Base-by-base conservation (phyloP, 2,888 invertebrate species). In the Mylabris sibirica region DNA sequence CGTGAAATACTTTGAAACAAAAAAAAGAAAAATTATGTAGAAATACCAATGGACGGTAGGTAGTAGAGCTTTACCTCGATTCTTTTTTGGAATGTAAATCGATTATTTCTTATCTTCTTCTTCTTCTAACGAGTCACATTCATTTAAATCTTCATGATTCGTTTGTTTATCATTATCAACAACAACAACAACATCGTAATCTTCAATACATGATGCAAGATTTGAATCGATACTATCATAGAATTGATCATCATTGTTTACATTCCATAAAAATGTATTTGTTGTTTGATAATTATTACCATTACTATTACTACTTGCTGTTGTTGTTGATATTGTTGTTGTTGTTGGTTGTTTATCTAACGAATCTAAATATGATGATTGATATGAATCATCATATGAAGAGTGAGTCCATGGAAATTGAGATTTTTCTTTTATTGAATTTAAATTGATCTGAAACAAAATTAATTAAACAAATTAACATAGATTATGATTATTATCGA, bases 211-310 rank as follows among this genome's bases (percentile, higher is more conserved):
- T 49, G 86, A 86, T 63, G 78, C 78, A 74, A 83, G 75, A 65
- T 83, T 82, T 60, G 87, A 89, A 81, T 90, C 89, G 83, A 92
- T 90, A 83, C 91, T 92, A 83, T 92, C 92, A 81, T 91, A 92
- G 82, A 90, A 92, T 67, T 84, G 83, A 26, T 72, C 60, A 77
- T 81, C 81, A 24, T 72, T 60, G 78, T 81, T 81, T 76, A 83
- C 70, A 76, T 83, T 85, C 91, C 87, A 91, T 78, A 87, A 86
- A 79, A 85, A 88, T 79, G 85, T 89, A 81, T 85, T 87, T 75
- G 85, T 86, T 60, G 86, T 87, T 73, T 86, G 85, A 74, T 84
- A 84, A 41, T 41, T 41, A 59, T 67, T 67, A 59, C 67, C 65
- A 41, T 41, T 41, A 59, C 70, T 67, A 53, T 65, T 67, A 60